These are phyloP conservation scores for Amphipyra berbera DNA, from an alignment of 2,888 invertebrate species.

Conservation along the genomic window DNA sequence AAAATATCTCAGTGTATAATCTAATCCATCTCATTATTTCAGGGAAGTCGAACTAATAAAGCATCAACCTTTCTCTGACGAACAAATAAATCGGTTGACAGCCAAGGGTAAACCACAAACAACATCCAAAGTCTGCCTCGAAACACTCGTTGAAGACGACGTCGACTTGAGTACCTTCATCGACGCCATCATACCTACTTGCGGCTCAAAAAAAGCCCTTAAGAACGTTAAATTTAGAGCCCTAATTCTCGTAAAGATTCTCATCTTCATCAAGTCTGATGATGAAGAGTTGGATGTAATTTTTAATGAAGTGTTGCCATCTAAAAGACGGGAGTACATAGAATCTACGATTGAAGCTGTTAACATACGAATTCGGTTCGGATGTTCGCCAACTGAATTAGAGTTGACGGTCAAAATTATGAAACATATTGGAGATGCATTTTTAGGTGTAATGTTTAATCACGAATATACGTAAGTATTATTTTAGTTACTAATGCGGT, in stretches of 20 bases:
- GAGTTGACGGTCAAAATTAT: conserved; percentile 8
- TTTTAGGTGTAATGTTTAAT: conserved; percentile 13
- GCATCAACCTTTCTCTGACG: not conserved
- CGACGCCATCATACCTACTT: not conserved
- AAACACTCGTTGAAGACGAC: too few relatives aligned
- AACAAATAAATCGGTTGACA: not conserved
- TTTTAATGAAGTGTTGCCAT: conserved; percentile 3
- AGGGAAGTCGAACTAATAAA: conserved; percentile 12
- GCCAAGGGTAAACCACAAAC: not conserved
- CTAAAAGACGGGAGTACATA: not conserved
- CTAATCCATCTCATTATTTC: conserved; percentile 5
- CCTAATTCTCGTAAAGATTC: conserved; percentile 18
- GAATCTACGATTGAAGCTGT: conserved; percentile 1
- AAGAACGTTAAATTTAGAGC: conserved; percentile 13
- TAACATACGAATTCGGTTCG: conserved; percentile 5
- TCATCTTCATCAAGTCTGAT: conserved; percentile 2
- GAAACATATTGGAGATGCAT: not conserved
- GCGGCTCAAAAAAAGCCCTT: not conserved
- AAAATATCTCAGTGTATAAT: too few relatives aligned
- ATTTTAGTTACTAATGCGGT: not conserved
- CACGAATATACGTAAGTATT: conserved; percentile 26
- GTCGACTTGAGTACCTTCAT: not conserved
- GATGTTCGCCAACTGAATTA: not conserved
- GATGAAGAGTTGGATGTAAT: conserved; percentile 20
- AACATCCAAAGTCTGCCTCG: too few relatives aligned